A percentile compares a stretch with the other conserved stretches of the same genome.
These are phyloP conservation scores for Temnothorax ravouxi DNA, from an alignment of 2,888 invertebrate genomes.

Conservation along the genomic window DNA sequence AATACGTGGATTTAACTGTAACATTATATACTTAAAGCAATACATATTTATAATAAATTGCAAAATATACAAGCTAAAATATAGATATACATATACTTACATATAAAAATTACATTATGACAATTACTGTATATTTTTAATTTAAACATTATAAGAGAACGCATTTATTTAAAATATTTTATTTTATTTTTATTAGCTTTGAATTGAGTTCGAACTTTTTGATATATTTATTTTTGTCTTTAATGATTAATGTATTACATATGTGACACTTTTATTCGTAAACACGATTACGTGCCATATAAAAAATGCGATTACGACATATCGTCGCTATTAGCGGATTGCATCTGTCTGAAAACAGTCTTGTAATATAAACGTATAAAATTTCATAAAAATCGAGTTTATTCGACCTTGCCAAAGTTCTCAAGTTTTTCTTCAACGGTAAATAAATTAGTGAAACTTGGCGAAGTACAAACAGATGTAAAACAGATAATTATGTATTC, in stretches of 20 bases:
- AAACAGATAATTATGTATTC: not conserved
- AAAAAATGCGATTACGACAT: conserved; percentile 19
- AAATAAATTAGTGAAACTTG: conserved; percentile 41
- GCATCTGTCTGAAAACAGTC: not conserved
- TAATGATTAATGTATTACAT: not conserved
- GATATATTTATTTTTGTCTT: not conserved
- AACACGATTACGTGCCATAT: not conserved
- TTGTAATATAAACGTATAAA: not conserved
- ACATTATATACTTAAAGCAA: no score
- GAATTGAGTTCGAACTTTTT: not conserved
- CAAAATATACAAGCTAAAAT: not conserved
- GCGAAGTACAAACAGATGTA: conserved; percentile 19
- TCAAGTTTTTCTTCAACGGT: conserved; percentile 29
- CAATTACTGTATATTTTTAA: not conserved
- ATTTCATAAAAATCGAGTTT: conserved; percentile 2
- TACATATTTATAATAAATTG: not conserved
- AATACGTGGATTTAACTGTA: not conserved
- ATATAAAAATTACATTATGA: not conserved
- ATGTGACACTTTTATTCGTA: not conserved
- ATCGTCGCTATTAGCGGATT: not conserved
- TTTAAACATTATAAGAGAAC: conserved; percentile 1
- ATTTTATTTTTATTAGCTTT: not conserved
- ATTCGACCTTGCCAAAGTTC: not conserved
- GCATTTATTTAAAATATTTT: not conserved
- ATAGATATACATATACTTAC: not conserved